Evolutionary conservation across 2,113 vertebrate species (phyloP), one percentile per base, ranked within the genome.

Genomic region (Glaucidium brasilianum): DNA sequence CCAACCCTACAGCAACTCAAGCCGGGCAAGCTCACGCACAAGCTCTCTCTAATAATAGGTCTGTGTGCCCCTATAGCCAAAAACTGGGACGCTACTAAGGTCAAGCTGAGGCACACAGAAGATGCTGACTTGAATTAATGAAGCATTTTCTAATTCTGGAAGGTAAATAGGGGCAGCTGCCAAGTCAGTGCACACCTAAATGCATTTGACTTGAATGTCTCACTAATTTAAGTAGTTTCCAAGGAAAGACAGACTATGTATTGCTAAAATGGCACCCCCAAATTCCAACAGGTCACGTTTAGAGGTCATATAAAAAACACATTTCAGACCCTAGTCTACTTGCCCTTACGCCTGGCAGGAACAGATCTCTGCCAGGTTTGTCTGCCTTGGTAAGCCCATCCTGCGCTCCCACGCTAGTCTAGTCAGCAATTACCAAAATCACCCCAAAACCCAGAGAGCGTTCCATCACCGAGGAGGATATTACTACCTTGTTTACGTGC

Each of bases 111-210:
- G 68, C 47, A 22, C 1, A 11, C 11, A 45, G 63, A 67, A 30
- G 90, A 56, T 47, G 88, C 86, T 79, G 77, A 55, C 76, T 94
- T 26, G 89, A 92, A 75, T 79, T 94, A 87, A 94, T 80, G 95
- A 94, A 90, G 81, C 72, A 6, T 83, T 87, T 94, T 94, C 92
- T 94, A 96, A 96, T 96, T 96, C 63, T 66, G 95, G 95, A 60
- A 47, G 72, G 92, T 86, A 92, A 92, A 96, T 6, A 94, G 92
- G 95, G 81, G 16, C 77, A 92, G 89, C 62, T 79, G 95, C 89
- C 89, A 94, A 85, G 90, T 41, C 52, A 16, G 52, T 3, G 50
- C 76, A 66, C 56, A 71, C 56, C 85, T 47, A 18, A n/a, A 34
- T 2, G 35, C 34, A 16, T 39, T 43, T 10, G 59, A 66, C 75